A percentile compares a stretch with the other conserved stretches of the same genome.
Evolutionary conservation across 2,888 invertebrate species (phyloP).

Genomic region (Drosophila peninsularis): DNA sequence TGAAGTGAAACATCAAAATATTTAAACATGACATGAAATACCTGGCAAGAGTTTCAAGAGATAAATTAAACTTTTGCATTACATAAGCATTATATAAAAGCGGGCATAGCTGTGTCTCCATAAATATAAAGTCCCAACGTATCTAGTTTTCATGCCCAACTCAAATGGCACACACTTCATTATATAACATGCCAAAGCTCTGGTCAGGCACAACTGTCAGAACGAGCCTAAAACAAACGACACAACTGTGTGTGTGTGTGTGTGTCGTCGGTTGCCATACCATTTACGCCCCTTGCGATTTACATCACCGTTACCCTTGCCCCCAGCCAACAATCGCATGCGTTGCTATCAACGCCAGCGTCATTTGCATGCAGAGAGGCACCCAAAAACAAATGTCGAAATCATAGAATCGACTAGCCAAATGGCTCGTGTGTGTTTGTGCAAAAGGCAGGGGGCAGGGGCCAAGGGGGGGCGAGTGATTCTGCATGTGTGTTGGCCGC

Average conservation of each 20-base stretch:
- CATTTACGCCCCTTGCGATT: slow-evolving; percentile 14
- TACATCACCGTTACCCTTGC: not conserved
- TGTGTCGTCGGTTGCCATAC: slow-evolving; percentile 3
- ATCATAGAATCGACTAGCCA: slow-evolving; percentile 65
- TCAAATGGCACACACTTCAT: slow-evolving; percentile 48
- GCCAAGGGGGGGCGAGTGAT: not conserved
- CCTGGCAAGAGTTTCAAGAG: not conserved
- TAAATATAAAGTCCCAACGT: slow-evolving; percentile 33
- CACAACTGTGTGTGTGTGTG: slow-evolving; percentile 10
- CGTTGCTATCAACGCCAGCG: slow-evolving; percentile 61
- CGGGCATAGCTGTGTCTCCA: too few species aligned
- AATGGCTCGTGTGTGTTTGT: slow-evolving; percentile 22
- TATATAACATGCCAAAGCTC: slow-evolving; percentile 46
- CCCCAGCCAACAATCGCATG: slow-evolving; percentile 34
- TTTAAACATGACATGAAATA: not conserved
- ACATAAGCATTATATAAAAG: not conserved
- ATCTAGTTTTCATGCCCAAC: slow-evolving; percentile 21
- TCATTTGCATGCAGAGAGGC: slow-evolving; percentile 75
- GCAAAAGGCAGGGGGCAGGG: not conserved
- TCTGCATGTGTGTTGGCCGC: slow-evolving; percentile 42
- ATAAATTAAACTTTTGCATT: not conserved
- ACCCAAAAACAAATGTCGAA: slow-evolving; percentile 77
- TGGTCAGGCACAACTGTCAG: slow-evolving; percentile 50
- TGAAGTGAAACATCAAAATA: not conserved
- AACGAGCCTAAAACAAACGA: slow-evolving; percentile 46